Base-by-base conservation (phyloP, 2,113 vertebrate genomes). In the Chaetodon auriga region DNA sequence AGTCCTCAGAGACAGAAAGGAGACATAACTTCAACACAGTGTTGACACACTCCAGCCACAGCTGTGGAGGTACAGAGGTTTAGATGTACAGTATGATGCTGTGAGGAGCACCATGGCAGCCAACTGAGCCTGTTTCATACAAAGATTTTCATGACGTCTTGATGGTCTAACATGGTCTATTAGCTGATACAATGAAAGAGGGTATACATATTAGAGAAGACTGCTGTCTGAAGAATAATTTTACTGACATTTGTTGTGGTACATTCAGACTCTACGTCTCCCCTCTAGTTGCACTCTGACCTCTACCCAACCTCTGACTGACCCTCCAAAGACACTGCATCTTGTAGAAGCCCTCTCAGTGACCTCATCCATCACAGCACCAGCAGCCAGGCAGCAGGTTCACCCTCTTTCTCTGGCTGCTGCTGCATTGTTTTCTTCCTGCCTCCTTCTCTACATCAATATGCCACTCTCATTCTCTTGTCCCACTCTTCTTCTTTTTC, bases 291-390 rank as follows among this genome's bases (percentile, higher is more conserved):
- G 90, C 91, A 89, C 91, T 90, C 81, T 95, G 93, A 95, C 95
- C 94, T 85, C 61, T 41, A 57, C 25, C 30, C 92, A 89, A 95
- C 94, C 95, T 86, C 85, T 46, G 68, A 30, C 80, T 73, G 93
- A 94, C 95, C 94, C 88, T 78, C 72, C 49, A 68, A 86, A 92
- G 92, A 81, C 90, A 87, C 91, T 69, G 72, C 89, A 74, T 90
- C 92, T 91, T 72, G 88, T 83, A 69, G 88, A 91, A 93, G 94
- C 87, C 93, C 95, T 89, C 81, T 43, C 63, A 48, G 73, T 94
- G 94, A 95, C 95, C 95, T 92, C 95, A 95, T 96, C 91, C 87
- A 95, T 95, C 93, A 95, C 78, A 81, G 66, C 71, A 70, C 60
- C 85, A 91, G 87, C 93, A 89, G 82, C 87, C 92, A 78, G 81